Percentiles rank a stretch among this genome's conserved stretches.
These are phyloP conservation scores for Torymus tubicola DNA, from an alignment of 2,888 invertebrate genomes.

Conservation along the genomic window DNA sequence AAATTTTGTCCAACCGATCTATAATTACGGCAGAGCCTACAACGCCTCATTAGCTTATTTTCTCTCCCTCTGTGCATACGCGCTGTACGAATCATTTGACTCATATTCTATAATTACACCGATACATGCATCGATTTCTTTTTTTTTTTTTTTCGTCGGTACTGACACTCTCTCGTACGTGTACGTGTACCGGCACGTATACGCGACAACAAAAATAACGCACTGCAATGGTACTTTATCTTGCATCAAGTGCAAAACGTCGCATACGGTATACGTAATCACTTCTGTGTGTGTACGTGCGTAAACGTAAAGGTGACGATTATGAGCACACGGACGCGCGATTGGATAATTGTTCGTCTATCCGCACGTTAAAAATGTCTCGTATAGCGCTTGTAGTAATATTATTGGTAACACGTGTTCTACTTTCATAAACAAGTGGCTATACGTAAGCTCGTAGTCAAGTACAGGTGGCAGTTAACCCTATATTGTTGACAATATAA, in stretches of 20 bases:
- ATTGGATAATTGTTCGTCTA: conserved; percentile 9
- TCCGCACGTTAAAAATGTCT: background rate
- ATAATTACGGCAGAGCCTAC: background rate
- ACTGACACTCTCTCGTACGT: too few relatives aligned
- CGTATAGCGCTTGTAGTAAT: conserved; percentile 9
- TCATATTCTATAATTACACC: too few relatives aligned
- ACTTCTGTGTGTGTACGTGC: background rate
- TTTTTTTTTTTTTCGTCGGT: too few relatives aligned
- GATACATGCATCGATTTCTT: too few relatives aligned
- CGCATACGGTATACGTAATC: background rate
- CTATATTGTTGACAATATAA: background rate
- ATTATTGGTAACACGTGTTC: conserved; percentile 13
- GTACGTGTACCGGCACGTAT: too few relatives aligned
- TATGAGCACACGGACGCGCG: conserved; percentile 28
- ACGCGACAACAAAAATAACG: too few relatives aligned
- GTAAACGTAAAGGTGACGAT: conserved; percentile 9
- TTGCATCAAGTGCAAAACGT: background rate
- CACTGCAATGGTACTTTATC: too few relatives aligned
- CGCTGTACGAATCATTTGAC: too few relatives aligned
- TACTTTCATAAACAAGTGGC: background rate
- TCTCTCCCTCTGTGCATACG: too few relatives aligned
- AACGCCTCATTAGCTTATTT: too few relatives aligned
- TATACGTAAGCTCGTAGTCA: background rate
- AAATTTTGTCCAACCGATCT: conserved; percentile 5
- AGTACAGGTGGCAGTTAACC: background rate